These are phyloP conservation scores for Thaleichthys pacificus DNA, from an alignment of 2,797 vertebrate genomes.

Conservation along the genomic window DNA sequence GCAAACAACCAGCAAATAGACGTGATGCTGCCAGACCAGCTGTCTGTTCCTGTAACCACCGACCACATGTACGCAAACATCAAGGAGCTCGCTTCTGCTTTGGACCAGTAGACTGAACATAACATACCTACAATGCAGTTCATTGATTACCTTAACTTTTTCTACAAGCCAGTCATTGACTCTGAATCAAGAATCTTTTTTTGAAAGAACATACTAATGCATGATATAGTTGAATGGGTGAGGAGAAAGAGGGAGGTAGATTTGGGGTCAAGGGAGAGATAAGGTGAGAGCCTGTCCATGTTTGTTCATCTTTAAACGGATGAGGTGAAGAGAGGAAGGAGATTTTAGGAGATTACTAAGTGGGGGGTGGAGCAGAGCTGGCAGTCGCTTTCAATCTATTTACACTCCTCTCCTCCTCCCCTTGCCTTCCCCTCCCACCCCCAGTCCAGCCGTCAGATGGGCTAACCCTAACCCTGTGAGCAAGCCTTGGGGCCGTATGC, in stretches of 20 bases:
- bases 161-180: neutral
- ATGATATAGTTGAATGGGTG: neutral
- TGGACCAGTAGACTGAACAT: constrained; percentile 39
- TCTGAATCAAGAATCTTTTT: neutral
- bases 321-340: neutral
- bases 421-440: neutral
- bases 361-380: neutral
- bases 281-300: neutral
- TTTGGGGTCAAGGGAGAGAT: neutral
- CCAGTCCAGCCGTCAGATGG: neutral
- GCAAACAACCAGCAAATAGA: constrained; percentile 31
- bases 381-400: neutral
- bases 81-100: constrained; percentile 22
- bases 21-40: constrained; percentile 19
- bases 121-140: neutral
- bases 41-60: constrained; percentile 34
- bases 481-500: constrained; percentile 45
- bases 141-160: neutral
- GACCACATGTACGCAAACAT: constrained; percentile 45
- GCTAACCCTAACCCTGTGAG: constrained; percentile 37
- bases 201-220: neutral
- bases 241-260: neutral
- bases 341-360: neutral
- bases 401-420: neutral
- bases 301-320: too few relatives aligned